Evolutionary conservation across 2,888 invertebrate species (phyloP).

Genomic region (Unio pictorum): DNA sequence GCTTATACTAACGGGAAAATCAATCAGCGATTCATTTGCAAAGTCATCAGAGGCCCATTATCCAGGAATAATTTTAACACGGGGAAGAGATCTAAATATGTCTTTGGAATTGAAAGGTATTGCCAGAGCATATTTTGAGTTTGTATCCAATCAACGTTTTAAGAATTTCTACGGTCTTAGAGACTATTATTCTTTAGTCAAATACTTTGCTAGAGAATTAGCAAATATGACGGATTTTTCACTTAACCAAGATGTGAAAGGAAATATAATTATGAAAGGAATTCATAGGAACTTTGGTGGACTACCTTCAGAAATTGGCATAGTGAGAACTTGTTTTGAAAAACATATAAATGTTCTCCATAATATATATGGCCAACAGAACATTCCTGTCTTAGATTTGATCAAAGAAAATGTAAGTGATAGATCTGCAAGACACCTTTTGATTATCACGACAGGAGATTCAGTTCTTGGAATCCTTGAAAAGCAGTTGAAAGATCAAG

Average conservation of each 20-base stretch:
- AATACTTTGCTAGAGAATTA: constrained; percentile 13
- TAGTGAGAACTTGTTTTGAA: constrained; percentile 6
- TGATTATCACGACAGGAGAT: constrained; percentile 46
- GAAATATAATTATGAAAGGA: constrained; percentile 28
- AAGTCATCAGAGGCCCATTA: not conserved
- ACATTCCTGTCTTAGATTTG: constrained; percentile 24
- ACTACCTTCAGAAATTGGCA: constrained; percentile 21
- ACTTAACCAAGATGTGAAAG: constrained; percentile 9
- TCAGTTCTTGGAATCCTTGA: constrained; percentile 39
- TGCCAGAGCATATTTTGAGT: constrained; percentile 18
- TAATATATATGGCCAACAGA: not conserved
- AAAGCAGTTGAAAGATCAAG: constrained; percentile 21
- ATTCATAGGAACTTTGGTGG: constrained; percentile 52
- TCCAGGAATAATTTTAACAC: not conserved
- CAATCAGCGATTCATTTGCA: constrained; percentile 39
- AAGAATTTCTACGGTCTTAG: constrained; percentile 43
- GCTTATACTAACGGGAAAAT: constrained; percentile 39
- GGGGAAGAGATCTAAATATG: no score
- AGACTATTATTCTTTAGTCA: constrained; percentile 40
- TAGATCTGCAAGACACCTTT: constrained; percentile 37
- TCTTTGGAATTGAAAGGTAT: constrained; percentile 14
- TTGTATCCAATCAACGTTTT: constrained; percentile 21
- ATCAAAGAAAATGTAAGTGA: constrained; percentile 43
- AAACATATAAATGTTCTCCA: not conserved
- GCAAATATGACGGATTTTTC: not conserved